Evolutionary conservation across 2,888 invertebrate species (phyloP).

Genomic region (Synanthedon myopaeformis): DNA sequence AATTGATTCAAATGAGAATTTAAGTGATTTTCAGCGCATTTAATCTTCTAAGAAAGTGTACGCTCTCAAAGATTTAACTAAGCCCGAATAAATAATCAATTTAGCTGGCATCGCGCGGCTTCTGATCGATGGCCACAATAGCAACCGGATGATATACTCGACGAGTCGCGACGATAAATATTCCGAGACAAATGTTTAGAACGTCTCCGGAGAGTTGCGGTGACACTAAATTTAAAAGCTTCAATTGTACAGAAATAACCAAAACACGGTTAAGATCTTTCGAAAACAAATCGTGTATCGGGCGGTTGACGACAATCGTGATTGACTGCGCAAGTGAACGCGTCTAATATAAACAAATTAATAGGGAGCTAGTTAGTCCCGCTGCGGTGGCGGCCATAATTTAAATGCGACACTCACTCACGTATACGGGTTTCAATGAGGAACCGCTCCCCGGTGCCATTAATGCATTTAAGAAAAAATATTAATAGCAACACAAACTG

Average conservation of each 20-base stretch:
- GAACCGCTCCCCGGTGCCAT: slow-evolving; percentile 32
- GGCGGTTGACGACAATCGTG: slow-evolving; percentile 65
- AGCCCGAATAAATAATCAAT: slow-evolving; percentile 67
- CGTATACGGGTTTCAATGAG: slow-evolving; percentile 25
- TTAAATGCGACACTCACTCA: slow-evolving; percentile 24
- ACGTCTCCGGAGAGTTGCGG: slow-evolving; percentile 65
- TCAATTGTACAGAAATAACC: slow-evolving; percentile 70
- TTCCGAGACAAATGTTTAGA: slow-evolving; percentile 66
- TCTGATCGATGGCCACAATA: slow-evolving; percentile 67
- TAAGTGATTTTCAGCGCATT: slow-evolving; percentile 50
- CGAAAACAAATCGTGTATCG: slow-evolving; percentile 68
- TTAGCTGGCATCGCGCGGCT: slow-evolving; percentile 52
- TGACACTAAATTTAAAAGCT: slow-evolving; percentile 70
- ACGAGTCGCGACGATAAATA: slow-evolving; percentile 63
- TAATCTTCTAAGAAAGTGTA: slow-evolving; percentile 56
- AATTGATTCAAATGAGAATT: slow-evolving; percentile 40
- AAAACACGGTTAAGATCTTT: slow-evolving; percentile 69
- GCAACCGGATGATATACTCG: slow-evolving; percentile 64
- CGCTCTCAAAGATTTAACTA: slow-evolving; percentile 56
- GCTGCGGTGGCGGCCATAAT: slow-evolving; percentile 33
- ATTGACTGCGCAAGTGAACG: slow-evolving; percentile 69
- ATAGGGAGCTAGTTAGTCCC: slow-evolving; percentile 48
- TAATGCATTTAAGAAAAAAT: slow-evolving; percentile 43
- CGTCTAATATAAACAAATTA: slow-evolving; percentile 70
- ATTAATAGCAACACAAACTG: slow-evolving; percentile 26